Evolutionary conservation across 2,888 invertebrate genomes (phyloP), one percentile per base, ranked within the genome.

Genomic region (Epinotia bilunana): DNA sequence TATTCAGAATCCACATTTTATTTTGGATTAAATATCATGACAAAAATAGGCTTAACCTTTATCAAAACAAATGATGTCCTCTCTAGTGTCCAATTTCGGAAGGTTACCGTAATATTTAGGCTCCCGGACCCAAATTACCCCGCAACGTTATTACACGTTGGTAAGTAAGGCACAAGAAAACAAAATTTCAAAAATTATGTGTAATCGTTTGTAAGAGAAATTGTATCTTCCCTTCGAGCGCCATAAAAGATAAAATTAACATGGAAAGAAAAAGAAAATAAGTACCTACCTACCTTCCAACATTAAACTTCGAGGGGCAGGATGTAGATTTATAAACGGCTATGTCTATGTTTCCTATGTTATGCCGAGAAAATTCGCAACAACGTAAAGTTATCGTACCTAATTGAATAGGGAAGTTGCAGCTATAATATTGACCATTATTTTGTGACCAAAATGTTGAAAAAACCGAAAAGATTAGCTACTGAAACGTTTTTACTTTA

Each of bases 161-260:
- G 65, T 67, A 71, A 46, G 46, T 61, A 71, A 65, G 74, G 74
- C 33, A 74, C 53, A 71, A 74, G 71, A 74, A 65, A 75, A 72
- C 71, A 67, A 72, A 75, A 75, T 71, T 67, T 75, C 46, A 61
- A 67, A 75, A 75, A 72, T 75, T 65, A 72, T 67, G 75, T 75
- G 65, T 72, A 72, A 72, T 75, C 65, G 75, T 58, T 72, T 75
- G 67, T 71, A 62, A 71, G 18, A 71, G 65, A 71, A 70, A 74
- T 74, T 65, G 71, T 75, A 61, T 65, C 65, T 61, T 67, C 61
- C 65, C 71, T 61, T 65, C 61, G 75, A 61, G 71, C 39, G 64
- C 60, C 70, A 65, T 74, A 70, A 74, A 70, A 43, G 74, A 74
- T 65, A 53, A 70, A 74, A 70, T 49, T 74, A 74, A 74, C 53